Evolutionary conservation across 2,113 vertebrate species (phyloP).

Genomic region (Morone saxatilis): DNA sequence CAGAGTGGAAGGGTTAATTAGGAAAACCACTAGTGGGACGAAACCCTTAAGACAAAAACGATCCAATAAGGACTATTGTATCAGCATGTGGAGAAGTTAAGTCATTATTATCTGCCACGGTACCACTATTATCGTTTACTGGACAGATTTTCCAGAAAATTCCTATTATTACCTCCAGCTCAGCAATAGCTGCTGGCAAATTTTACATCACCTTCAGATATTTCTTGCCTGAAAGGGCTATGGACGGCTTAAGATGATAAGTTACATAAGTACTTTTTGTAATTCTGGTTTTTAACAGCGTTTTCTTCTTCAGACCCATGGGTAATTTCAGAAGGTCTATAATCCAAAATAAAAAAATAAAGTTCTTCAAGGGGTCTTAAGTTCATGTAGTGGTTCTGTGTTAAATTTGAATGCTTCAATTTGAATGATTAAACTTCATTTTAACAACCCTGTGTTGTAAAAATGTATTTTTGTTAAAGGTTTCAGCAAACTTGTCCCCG

Average conservation of each 20-base stretch:
- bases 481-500: neutral
- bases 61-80: constrained; percentile 42
- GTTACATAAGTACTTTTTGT: constrained; percentile 43
- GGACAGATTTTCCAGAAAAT: constrained; percentile 25
- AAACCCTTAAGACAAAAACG: constrained; percentile 33
- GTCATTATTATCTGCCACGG: constrained; percentile 36
- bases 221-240: constrained; percentile 23
- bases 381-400: neutral
- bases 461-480: neutral
- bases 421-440: constrained; percentile 11
- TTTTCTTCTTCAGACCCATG: constrained; percentile 13
- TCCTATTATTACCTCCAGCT: constrained; percentile 29
- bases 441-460: neutral
- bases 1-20: constrained; percentile 65
- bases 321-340: constrained; percentile 17
- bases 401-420: neutral
- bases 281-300: constrained; percentile 48
- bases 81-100: constrained; percentile 22
- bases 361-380: neutral
- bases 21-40: constrained; percentile 39
- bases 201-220: constrained; percentile 45
- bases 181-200: constrained; percentile 19
- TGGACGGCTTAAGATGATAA: constrained; percentile 38
- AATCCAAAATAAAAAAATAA: constrained; percentile 30
- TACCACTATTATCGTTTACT: constrained; percentile 11